These are phyloP conservation scores for Ectemnius lituratus DNA, from an alignment of 2,888 invertebrate species.

Conservation along the genomic window DNA sequence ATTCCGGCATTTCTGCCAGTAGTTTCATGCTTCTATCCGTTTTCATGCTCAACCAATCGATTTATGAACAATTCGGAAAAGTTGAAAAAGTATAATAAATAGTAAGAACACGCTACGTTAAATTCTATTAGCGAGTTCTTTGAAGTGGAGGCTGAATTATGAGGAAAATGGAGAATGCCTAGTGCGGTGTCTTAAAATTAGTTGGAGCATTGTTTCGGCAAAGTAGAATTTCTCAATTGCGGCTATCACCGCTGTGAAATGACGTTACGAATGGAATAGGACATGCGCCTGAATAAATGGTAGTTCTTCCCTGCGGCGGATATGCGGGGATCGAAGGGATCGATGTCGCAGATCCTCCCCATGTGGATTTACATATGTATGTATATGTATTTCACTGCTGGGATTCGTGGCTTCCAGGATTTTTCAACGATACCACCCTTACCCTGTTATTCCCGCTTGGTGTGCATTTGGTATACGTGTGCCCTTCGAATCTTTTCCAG, in stretches of 20 bases:
- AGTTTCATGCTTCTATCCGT: too few species aligned
- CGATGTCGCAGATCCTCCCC: neutral
- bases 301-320: neutral
- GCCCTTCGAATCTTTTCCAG: neutral
- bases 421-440: neutral
- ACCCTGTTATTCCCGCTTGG: neutral
- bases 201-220: too few species aligned
- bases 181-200: too few species aligned
- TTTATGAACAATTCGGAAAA: too few species aligned
- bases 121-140: too few species aligned
- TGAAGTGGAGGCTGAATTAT: too few species aligned
- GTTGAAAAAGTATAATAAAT: too few species aligned
- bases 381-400: neutral
- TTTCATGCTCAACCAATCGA: too few species aligned
- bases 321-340: neutral
- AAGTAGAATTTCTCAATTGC: neutral
- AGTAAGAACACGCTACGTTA: too few species aligned
- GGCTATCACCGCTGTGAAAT: neutral
- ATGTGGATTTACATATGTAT: too few species aligned
- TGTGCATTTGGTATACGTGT: neutral
- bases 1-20: too few species aligned
- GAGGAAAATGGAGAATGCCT: too few species aligned
- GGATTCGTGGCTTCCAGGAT: neutral
- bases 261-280: neutral
- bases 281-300: neutral